Base-by-base conservation (phyloP, 2,888 invertebrate species). In the Latrodectus hesperus region DNA sequence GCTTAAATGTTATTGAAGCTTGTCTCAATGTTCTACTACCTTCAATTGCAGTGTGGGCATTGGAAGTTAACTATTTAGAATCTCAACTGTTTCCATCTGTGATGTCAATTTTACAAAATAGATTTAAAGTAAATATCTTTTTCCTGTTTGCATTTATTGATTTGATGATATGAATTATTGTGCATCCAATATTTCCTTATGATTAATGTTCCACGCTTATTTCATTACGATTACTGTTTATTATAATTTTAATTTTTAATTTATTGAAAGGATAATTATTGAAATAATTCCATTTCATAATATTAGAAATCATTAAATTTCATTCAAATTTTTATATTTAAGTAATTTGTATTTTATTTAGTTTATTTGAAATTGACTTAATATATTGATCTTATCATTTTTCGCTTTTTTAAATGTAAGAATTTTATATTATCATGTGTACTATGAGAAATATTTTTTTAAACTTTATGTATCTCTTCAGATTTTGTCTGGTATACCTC, bases 21-120 rank as follows among this genome's bases (percentile, higher is more conserved):
- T 93, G 94, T 17, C 92, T 93, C 51, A 92, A 93, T 84, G 91
- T 94, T 70, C 93, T 95, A 77, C 92, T 95, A 89, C 95, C 95
- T 1, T 94, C 95, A 55, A 92, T 95, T 88, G 94, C 94, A 0
- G 93, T 94, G 90, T 95, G 95, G 95, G 94, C 95, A 5, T 92
- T 91, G 60, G 93, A 93, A 78, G 91, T 93, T 88, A 94, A 93
- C 79, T 92, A 93, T 75, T 91, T 95, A 49, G 91, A 92, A 85
- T 91, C 91, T 82, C 91, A 91, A 89, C 90, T 93, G 22, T 90
- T 92, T 38, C 91, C 91, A 81, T 90, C 90, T 81, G 90, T 92
- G 38, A 90, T 92, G 84, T 72, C 80, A 79, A 52, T 55, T 65
- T 53, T 89, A 17, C 78, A 89, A 51, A 89, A 88, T 60, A 82